Evolutionary conservation across 2,113 vertebrate species (phyloP).

Genomic region (Dasyprocta punctata): DNA sequence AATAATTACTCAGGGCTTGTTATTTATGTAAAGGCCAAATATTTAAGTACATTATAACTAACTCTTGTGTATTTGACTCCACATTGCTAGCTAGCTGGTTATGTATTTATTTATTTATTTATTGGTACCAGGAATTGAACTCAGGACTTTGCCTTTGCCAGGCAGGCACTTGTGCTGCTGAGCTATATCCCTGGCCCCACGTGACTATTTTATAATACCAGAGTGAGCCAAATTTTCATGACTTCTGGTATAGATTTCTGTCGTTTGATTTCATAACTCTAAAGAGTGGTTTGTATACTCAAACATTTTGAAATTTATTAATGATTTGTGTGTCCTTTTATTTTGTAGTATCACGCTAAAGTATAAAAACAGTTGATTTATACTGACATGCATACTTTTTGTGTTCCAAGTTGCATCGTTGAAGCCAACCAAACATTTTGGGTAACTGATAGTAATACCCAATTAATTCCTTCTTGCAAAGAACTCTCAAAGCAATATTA

Average conservation of each 20-base stretch:
- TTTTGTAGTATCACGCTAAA: background rate
- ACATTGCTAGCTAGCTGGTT: background rate
- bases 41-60: background rate
- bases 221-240: background rate
- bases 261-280: conserved; percentile 24
- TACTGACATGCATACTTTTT: background rate
- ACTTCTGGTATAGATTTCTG: background rate
- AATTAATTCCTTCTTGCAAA: background rate
- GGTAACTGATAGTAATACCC: background rate
- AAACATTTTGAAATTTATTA: background rate
- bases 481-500: background rate
- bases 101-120: too few species aligned
- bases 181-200: too few species aligned
- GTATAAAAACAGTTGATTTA: background rate
- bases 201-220: background rate
- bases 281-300: background rate
- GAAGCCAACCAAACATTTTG: background rate
- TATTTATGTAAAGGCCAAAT: background rate
- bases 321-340: background rate
- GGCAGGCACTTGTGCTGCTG: too few species aligned
- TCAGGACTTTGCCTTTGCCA: too few species aligned
- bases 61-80: conserved; percentile 48
- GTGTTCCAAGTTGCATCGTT: background rate
- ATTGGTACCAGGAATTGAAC: too few species aligned
- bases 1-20: background rate